A percentile compares a stretch with the other conserved stretches of the same genome.
Conservation (phyloP, 2,888 invertebrate genomes). For the Drosophila meridiana region DNA sequence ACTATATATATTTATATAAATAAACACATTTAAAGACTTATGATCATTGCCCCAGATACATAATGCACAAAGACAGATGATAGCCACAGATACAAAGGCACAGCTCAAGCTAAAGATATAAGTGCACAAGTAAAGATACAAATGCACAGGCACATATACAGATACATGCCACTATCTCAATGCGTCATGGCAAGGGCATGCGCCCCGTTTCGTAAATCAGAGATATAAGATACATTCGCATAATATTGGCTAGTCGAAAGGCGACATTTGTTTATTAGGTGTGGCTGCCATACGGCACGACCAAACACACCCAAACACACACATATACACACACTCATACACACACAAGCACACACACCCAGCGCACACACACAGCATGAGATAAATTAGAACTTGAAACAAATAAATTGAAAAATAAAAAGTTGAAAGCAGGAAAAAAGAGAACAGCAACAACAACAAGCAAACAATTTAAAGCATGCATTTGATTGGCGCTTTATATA, state of each 20-base stretch:
- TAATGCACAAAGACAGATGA: too few relatives aligned
- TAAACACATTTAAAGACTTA: too few relatives aligned
- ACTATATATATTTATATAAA: too few relatives aligned
- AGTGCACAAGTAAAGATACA: not conserved
- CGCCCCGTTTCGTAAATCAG: constrained; percentile 18
- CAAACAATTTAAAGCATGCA: constrained; percentile 49
- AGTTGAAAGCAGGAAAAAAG: constrained; percentile 43
- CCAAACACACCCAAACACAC: constrained; percentile 32
- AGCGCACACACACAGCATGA: constrained; percentile 30
- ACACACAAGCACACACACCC: constrained; percentile 18
- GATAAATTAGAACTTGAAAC: constrained; percentile 79
- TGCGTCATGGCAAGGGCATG: constrained; percentile 32
- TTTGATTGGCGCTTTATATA: constrained; percentile 23
- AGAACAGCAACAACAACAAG: constrained; percentile 40
- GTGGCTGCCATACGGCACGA: constrained; percentile 63
- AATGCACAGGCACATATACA: constrained; percentile 8
- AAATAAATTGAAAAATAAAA: constrained; percentile 67
- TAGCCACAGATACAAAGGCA: not conserved
- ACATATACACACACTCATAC: constrained; percentile 36
- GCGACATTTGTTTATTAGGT: constrained; percentile 54
- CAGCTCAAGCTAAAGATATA: constrained; percentile 24
- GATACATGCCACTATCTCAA: constrained; percentile 13
- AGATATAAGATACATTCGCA: constrained; percentile 43
- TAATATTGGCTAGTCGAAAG: constrained; percentile 41
- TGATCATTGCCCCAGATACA: not conserved